phyloP scores from a whole-genome alignment of 2,797 vertebrate genomes.

The Esox lucius region DNA sequence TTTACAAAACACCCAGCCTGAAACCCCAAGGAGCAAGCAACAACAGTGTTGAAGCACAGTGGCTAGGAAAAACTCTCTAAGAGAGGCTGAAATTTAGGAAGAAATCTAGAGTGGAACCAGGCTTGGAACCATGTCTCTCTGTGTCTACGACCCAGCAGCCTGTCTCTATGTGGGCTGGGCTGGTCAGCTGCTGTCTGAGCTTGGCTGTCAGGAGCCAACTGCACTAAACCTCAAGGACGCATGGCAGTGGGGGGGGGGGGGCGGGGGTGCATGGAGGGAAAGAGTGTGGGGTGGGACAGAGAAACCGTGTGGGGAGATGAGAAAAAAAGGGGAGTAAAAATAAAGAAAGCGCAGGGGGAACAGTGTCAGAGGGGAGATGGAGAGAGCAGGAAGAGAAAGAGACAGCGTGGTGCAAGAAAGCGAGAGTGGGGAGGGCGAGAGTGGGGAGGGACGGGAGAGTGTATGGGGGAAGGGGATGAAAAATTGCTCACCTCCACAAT shows the following conservation, averaged over 20 bases:
- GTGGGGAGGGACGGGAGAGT: background rate
- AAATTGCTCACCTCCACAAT: slow-evolving; percentile 34
- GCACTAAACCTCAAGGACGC: slow-evolving; percentile 25
- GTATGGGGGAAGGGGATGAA: slow-evolving; percentile 15
- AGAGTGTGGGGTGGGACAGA: background rate
- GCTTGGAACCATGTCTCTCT: no score
- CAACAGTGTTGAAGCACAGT: no score
- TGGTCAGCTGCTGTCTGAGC: slow-evolving; percentile 21
- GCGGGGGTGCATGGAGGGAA: background rate
- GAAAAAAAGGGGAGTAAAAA: no score
- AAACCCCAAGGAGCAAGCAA: no score
- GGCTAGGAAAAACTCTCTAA: no score
- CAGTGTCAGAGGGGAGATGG: background rate
- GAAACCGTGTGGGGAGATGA: background rate
- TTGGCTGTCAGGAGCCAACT: slow-evolving; percentile 21
- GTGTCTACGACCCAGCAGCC: no score
- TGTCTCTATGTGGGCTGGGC: background rate
- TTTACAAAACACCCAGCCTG: no score
- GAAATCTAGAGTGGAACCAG: no score
- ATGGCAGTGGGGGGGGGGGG: background rate
- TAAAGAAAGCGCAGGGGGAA: no score
- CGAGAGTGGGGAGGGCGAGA: background rate
- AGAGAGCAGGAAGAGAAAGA: background rate
- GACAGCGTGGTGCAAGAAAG: background rate
- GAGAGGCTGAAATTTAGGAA: no score